Percentiles rank a stretch among this genome's conserved stretches.
These are phyloP conservation scores for Sebastes hopkinsi DNA, from an alignment of 2,797 vertebrate species.

Conservation along the genomic window DNA sequence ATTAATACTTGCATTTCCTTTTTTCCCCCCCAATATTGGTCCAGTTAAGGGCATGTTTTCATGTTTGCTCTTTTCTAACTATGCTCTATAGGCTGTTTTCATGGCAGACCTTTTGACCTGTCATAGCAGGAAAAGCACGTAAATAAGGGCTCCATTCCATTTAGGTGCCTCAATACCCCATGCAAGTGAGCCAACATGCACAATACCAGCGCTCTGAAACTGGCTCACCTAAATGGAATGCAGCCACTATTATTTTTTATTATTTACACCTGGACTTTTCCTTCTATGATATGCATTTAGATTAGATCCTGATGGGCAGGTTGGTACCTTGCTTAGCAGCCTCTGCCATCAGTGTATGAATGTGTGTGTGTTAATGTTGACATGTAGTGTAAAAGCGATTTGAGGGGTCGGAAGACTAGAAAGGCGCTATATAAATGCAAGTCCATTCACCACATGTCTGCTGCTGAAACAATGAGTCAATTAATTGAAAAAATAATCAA, in stretches of 20 bases:
- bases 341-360: neutral
- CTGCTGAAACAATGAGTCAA: too few relatives aligned
- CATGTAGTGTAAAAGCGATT: too few relatives aligned
- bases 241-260: neutral
- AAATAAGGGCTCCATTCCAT: neutral
- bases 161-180: neutral
- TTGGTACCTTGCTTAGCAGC: too few relatives aligned
- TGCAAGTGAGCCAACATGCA: neutral
- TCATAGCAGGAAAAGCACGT: neutral
- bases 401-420: too few relatives aligned
- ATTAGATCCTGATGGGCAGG: too few relatives aligned
- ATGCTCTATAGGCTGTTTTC: neutral
- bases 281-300: neutral
- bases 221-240: neutral
- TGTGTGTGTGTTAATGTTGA: neutral
- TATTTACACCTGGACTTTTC: neutral
- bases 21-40: rapidly evolving
- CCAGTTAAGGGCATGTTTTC: neutral
- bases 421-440: too few relatives aligned
- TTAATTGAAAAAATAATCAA: too few relatives aligned
- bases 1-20: neutral
- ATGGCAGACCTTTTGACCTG: neutral
- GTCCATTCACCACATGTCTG: neutral
- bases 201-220: neutral
- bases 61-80: neutral